A percentile compares a stretch with the other conserved stretches of the same genome.
phyloP scores from a whole-genome alignment of 1,140 invertebrate genomes.

The Eurosta solidaginis region DNA sequence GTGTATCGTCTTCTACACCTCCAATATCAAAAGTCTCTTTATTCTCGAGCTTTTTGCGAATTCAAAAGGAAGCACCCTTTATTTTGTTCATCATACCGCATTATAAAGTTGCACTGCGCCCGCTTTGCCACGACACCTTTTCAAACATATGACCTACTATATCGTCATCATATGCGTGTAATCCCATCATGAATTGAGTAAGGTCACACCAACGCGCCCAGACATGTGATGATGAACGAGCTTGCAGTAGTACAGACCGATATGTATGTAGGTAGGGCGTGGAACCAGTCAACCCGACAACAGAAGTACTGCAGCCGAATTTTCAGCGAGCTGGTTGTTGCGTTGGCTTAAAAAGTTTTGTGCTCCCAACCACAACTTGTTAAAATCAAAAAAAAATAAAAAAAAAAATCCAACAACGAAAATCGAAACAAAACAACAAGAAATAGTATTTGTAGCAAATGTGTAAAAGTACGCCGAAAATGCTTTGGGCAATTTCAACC shows the following conservation, averaged over 20 bases:
- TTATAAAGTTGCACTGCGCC: too few species aligned
- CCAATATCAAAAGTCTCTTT: too few species aligned
- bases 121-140: background rate
- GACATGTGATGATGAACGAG: background rate
- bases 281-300: too few species aligned
- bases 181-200: background rate
- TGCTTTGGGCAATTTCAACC: background rate
- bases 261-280: too few species aligned
- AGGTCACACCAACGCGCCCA: background rate
- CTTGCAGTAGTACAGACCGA: too few species aligned
- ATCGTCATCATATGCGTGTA: background rate
- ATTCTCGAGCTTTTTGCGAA: too few species aligned
- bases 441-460: background rate
- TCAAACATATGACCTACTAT: background rate
- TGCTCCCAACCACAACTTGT: background rate
- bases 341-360: background rate
- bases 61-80: too few species aligned
- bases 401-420: too few species aligned
- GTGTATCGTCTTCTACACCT: too few species aligned
- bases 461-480: background rate
- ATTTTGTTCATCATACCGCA: too few species aligned
- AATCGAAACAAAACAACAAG: background rate
- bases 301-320: background rate
- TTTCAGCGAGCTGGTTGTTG: background rate
- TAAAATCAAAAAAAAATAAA: too few species aligned